Evolutionary conservation across 53 echinoderm and acorn worm species (phyloP).

Genomic region (Actinopyga echinites): DNA sequence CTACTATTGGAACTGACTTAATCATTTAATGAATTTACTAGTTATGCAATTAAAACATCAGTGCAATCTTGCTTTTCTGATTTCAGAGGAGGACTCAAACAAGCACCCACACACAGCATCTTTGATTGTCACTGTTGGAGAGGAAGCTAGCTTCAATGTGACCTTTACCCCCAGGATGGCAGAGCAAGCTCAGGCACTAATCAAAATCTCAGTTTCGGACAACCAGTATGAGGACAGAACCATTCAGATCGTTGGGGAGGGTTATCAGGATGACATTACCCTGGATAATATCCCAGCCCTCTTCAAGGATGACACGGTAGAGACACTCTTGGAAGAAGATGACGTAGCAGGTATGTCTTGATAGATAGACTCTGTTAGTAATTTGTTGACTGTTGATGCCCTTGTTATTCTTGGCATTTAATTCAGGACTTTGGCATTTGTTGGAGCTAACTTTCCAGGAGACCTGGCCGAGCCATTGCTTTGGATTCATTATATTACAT

Average conservation of each 20-base stretch:
- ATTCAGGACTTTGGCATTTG: too few species aligned
- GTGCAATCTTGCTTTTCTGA: not conserved
- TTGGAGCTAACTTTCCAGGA: too few species aligned
- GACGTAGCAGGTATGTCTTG: constrained; percentile 68
- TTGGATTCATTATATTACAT: too few species aligned
- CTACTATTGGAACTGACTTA: too few species aligned
- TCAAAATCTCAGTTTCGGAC: constrained; percentile 84
- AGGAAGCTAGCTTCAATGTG: constrained; percentile 76
- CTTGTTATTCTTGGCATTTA: not conserved
- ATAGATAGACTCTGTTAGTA: not conserved
- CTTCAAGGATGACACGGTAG: constrained; percentile 70
- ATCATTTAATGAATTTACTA: too few species aligned
- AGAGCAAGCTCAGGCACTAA: constrained; percentile 64
- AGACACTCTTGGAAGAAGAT: constrained; percentile 70
- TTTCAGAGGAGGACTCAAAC: constrained; percentile 61
- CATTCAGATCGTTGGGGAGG: constrained; percentile 94
- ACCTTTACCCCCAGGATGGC: constrained; percentile 68
- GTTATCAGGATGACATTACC: constrained; percentile 94
- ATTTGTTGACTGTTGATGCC: not conserved
- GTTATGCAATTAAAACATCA: too few species aligned
- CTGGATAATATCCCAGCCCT: constrained; percentile 92
- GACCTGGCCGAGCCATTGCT: too few species aligned
- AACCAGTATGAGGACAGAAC: constrained; percentile 95
- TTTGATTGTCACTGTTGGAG: constrained; percentile 84
- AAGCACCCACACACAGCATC: constrained; percentile 90